A percentile compares a stretch with the other conserved stretches of the same genome.
phyloP scores from a whole-genome alignment of 1,140 invertebrate genomes.

The Phenacoccus solenopsis region DNA sequence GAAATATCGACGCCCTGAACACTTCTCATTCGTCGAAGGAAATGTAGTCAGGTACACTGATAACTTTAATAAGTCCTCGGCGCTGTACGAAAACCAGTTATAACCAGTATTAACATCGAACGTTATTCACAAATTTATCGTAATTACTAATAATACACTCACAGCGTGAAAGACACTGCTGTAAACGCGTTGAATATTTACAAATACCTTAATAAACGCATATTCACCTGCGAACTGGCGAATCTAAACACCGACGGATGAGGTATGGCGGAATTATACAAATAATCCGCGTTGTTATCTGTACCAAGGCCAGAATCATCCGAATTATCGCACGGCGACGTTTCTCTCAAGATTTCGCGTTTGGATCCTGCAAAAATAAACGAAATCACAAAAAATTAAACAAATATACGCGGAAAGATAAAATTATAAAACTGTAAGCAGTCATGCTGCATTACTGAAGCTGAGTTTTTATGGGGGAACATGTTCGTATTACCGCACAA shows the following conservation, averaged over 20 bases:
- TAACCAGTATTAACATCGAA: too few species aligned
- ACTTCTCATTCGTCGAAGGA: too few species aligned
- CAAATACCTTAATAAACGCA: neutral
- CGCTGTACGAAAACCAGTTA: too few species aligned
- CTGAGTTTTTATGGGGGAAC: too few species aligned
- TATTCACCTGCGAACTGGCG: neutral
- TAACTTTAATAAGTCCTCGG: too few species aligned
- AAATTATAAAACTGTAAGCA: neutral
- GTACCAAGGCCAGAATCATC: slow-evolving; percentile 72
- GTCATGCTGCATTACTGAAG: neutral
- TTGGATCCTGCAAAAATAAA: neutral
- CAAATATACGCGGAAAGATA: neutral
- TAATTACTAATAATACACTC: too few species aligned
- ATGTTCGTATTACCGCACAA: too few species aligned
- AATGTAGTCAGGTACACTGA: too few species aligned
- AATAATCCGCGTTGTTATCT: slow-evolving; percentile 39
- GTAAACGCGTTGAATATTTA: too few species aligned
- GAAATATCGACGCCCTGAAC: too few species aligned
- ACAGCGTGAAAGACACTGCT: too few species aligned
- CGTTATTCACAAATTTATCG: too few species aligned
- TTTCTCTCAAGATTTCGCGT: slow-evolving; percentile 19
- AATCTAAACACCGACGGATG: slow-evolving; percentile 12
- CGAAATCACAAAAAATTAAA: neutral
- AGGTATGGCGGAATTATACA: neutral
- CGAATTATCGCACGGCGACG: slow-evolving; percentile 54